Conservation (phyloP, 2,888 invertebrate species). For the Sesia apiformis region DNA sequence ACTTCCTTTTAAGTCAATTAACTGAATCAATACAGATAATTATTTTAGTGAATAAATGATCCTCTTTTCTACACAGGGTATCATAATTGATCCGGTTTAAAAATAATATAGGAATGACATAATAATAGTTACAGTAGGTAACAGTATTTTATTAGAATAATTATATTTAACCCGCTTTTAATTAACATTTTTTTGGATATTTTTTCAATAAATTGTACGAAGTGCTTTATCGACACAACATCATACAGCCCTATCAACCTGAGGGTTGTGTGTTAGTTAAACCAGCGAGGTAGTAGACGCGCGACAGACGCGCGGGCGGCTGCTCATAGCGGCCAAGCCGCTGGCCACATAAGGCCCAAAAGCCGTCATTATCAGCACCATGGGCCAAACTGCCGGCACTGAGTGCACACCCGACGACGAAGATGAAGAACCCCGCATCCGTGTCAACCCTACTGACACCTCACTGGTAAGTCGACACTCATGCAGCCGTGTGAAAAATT, state of each 20-base stretch:
- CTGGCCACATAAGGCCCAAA: slow-evolving; percentile 19
- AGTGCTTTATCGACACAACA: background rate
- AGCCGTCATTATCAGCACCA: slow-evolving; percentile 31
- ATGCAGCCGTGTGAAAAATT: too few relatives aligned
- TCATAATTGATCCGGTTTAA: too few relatives aligned
- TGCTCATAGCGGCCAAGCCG: slow-evolving; percentile 67
- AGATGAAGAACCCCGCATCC: slow-evolving; percentile 70
- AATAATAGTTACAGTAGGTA: too few relatives aligned
- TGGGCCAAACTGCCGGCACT: slow-evolving; percentile 71
- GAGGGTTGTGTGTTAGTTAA: slow-evolving; percentile 30
- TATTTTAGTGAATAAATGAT: too few relatives aligned
- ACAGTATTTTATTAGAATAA: too few relatives aligned
- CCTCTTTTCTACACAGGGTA: too few relatives aligned
- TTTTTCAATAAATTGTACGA: too few relatives aligned
- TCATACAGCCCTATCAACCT: slow-evolving; percentile 26
- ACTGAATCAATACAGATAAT: too few relatives aligned
- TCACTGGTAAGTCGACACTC: slow-evolving; percentile 59
- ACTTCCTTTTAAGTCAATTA: too few relatives aligned
- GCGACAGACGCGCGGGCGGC: slow-evolving; percentile 62
- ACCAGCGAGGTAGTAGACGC: slow-evolving; percentile 56
- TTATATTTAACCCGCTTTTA: too few relatives aligned
- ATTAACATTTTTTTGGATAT: too few relatives aligned
- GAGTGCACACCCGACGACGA: slow-evolving; percentile 68
- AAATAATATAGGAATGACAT: too few relatives aligned
- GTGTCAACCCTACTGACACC: slow-evolving; percentile 62